Percentiles rank a stretch among this genome's conserved stretches.
These are phyloP conservation scores for Popillia japonica DNA, from an alignment of 1,140 invertebrate species.

Conservation along the genomic window DNA sequence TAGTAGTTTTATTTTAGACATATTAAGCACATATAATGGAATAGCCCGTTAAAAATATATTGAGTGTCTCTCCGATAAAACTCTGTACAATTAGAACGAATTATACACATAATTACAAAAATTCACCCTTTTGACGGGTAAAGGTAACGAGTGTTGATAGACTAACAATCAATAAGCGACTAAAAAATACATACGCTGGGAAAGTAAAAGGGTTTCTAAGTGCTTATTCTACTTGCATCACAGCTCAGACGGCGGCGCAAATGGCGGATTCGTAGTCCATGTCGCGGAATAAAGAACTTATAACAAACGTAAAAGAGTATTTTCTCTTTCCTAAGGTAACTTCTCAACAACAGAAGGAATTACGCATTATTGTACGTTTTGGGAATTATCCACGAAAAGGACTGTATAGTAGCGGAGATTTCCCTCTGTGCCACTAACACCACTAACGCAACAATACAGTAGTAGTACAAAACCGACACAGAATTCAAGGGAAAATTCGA, in stretches of 20 bases:
- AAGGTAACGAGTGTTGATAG: conserved; percentile 1
- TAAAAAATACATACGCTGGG: conserved; percentile 37
- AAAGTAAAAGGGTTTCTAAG: conserved; percentile 46
- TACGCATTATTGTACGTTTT: neutral
- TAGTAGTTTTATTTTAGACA: too few relatives aligned
- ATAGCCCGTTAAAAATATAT: neutral
- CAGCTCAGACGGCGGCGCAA: conserved; percentile 55
- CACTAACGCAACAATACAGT: conserved; percentile 25
- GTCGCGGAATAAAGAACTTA: conserved; percentile 17
- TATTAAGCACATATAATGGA: neutral
- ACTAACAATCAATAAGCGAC: conserved; percentile 41
- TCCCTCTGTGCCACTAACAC: conserved; percentile 38
- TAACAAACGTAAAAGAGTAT: conserved; percentile 10
- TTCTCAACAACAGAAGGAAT: conserved; percentile 15
- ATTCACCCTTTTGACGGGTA: conserved; percentile 41
- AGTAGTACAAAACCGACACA: conserved; percentile 17
- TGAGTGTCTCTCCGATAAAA: conserved; percentile 47
- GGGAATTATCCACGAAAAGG: neutral
- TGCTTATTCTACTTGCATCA: conserved; percentile 59
- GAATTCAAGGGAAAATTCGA: conserved; percentile 9
- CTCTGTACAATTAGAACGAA: conserved; percentile 39
- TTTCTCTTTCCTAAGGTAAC: neutral
- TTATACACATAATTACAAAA: conserved; percentile 54
- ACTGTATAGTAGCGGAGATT: conserved; percentile 20
- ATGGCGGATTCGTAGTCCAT: conserved; percentile 44